phyloP scores from a whole-genome alignment of 2,888 invertebrate genomes.

The Ernsta delagoae region DNA sequence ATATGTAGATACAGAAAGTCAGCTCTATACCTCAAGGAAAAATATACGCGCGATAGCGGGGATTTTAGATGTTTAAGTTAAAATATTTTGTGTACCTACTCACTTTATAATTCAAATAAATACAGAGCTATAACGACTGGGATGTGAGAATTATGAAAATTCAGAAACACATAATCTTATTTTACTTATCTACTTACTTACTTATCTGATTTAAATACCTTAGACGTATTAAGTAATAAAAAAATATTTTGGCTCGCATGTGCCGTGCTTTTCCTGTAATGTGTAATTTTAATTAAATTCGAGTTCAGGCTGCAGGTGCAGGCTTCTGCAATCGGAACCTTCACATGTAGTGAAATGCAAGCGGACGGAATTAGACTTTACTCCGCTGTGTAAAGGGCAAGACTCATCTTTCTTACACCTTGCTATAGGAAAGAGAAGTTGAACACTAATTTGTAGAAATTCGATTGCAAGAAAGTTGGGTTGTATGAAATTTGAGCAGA shows the following conservation, averaged over 20 bases:
- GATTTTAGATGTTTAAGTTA: too few species aligned
- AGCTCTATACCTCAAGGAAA: not conserved
- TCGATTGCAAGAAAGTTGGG: slow-evolving; percentile 45
- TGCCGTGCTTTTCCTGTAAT: too few species aligned
- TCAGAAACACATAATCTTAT: too few species aligned
- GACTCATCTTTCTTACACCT: slow-evolving; percentile 41
- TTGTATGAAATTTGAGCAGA: slow-evolving; percentile 36
- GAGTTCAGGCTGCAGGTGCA: not conserved
- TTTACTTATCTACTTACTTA: too few species aligned
- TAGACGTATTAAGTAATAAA: too few species aligned
- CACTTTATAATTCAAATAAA: too few species aligned
- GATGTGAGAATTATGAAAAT: too few species aligned
- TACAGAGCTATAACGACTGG: too few species aligned
- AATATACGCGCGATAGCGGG: not conserved
- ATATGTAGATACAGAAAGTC: not conserved
- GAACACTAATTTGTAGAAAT: slow-evolving; percentile 59
- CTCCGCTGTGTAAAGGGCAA: slow-evolving; percentile 44
- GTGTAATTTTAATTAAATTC: too few species aligned
- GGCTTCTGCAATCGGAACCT: slow-evolving; percentile 68
- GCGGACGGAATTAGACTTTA: slow-evolving; percentile 50
- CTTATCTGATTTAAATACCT: too few species aligned
- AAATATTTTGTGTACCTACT: too few species aligned
- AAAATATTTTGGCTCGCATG: too few species aligned
- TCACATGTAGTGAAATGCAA: slow-evolving; percentile 46
- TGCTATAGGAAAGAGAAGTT: slow-evolving; percentile 62